Conservation (phyloP, 2,888 invertebrate species). For the Caradrina clavipalpis region DNA sequence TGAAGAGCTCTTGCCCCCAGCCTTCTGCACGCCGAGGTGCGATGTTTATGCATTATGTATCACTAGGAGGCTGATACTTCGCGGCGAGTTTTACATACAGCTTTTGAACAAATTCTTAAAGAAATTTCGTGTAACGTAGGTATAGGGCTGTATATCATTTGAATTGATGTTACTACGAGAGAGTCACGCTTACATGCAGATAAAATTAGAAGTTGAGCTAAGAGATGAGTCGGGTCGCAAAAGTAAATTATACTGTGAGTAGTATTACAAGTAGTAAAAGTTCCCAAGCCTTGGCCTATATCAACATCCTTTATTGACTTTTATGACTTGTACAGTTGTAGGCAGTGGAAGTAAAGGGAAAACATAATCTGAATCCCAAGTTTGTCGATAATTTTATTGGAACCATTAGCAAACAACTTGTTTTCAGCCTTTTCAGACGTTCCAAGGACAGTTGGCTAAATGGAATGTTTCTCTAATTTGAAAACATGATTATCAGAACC, state of each 20-base stretch:
- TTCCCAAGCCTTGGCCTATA: conserved; percentile 48
- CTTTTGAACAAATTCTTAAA: conserved; percentile 65
- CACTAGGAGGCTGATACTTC: conserved; percentile 68
- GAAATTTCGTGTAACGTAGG: conserved; percentile 51
- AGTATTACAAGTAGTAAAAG: conserved; percentile 50
- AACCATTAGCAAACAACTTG: conserved; percentile 34
- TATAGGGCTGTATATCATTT: conserved; percentile 51
- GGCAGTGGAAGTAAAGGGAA: conserved; percentile 36
- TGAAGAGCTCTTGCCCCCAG: conserved; percentile 74
- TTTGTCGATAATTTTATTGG: conserved; percentile 45
- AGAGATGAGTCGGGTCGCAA: conserved; percentile 49
- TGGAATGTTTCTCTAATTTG: conserved; percentile 42
- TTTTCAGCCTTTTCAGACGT: conserved; percentile 13
- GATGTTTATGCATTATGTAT: conserved; percentile 81
- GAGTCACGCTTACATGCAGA: conserved; percentile 49
- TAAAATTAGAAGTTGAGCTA: conserved; percentile 51
- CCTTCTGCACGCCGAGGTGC: conserved; percentile 71
- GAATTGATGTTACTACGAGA: conserved; percentile 46
- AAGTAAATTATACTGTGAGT: conserved; percentile 49
- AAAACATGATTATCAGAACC: conserved; percentile 49
- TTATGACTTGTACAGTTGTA: conserved; percentile 52
- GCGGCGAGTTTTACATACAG: conserved; percentile 68
- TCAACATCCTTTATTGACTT: conserved; percentile 55
- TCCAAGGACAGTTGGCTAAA: conserved; percentile 16
- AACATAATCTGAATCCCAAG: conserved; percentile 45